These are phyloP conservation scores for Syngnathus floridae DNA, from an alignment of 2,113 vertebrate species.

Conservation along the genomic window DNA sequence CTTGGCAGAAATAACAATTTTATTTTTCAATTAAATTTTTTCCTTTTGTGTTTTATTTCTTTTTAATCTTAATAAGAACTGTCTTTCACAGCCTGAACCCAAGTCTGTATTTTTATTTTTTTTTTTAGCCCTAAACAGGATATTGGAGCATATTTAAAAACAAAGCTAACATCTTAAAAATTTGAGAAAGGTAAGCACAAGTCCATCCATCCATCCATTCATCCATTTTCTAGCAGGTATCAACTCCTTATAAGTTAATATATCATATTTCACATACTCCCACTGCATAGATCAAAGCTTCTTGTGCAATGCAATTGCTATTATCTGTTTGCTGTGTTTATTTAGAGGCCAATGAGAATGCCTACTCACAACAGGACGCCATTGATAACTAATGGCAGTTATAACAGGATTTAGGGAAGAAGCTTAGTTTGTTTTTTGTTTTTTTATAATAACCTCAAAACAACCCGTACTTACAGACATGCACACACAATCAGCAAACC, in stretches of 20 bases:
- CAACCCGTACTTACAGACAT: background rate
- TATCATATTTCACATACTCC: background rate
- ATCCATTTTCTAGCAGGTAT: background rate
- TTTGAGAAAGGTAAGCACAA: too few relatives aligned
- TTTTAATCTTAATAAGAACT: background rate
- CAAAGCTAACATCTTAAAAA: too few relatives aligned
- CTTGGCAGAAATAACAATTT: background rate
- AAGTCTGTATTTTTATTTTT: too few relatives aligned
- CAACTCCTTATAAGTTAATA: background rate
- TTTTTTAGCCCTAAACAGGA: too few relatives aligned
- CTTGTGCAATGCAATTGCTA: constrained; percentile 9
- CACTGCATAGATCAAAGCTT: background rate
- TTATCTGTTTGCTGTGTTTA: constrained; percentile 18
- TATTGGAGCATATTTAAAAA: too few relatives aligned
- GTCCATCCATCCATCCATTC: too few relatives aligned
- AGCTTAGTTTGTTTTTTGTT: constrained; percentile 1
- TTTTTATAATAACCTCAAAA: constrained; percentile 20
- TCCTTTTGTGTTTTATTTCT: background rate
- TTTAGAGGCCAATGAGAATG: constrained; percentile 12
- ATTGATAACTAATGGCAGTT: constrained; percentile 32
- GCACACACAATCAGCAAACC: constrained; percentile 13
- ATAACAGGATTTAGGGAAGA: constrained; percentile 33
- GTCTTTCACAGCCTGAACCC: too few relatives aligned
- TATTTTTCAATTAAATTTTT: background rate
- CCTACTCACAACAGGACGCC: constrained; percentile 16